Percentiles rank a stretch among this genome's conserved stretches.
phyloP scores from a whole-genome alignment of 1,140 invertebrate species.

The Tetragonula clypearis region DNA sequence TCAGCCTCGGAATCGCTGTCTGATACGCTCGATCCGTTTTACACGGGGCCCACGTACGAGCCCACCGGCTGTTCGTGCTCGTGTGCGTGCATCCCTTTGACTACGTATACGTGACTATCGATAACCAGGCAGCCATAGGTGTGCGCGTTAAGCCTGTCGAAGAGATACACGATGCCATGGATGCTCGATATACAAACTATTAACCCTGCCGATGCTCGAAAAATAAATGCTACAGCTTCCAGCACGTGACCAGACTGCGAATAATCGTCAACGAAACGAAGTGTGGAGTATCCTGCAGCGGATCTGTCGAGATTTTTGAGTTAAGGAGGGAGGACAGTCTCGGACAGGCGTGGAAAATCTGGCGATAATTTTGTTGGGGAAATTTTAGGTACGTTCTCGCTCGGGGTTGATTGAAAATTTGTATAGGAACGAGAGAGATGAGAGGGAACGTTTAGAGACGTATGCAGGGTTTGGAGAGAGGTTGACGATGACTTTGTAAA shows the following conservation, averaged over 20 bases:
- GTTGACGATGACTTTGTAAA: too few species aligned
- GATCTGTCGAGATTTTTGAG: not conserved
- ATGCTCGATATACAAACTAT: slow-evolving; percentile 73
- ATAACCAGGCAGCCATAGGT: slow-evolving; percentile 23
- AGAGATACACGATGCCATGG: slow-evolving; percentile 55
- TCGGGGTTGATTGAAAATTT: too few species aligned
- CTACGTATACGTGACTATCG: slow-evolving; percentile 50
- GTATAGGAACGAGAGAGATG: too few species aligned
- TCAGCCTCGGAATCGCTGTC: slow-evolving; percentile 75
- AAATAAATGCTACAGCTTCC: slow-evolving; percentile 47
- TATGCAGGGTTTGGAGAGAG: too few species aligned
- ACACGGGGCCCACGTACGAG: slow-evolving; percentile 33
- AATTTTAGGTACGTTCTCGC: too few species aligned
- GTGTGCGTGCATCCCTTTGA: slow-evolving; percentile 48
- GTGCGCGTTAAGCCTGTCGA: slow-evolving; percentile 44
- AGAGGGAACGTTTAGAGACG: too few species aligned
- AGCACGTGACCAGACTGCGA: slow-evolving; percentile 56
- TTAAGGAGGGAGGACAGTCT: too few species aligned
- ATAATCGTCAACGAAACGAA: slow-evolving; percentile 18
- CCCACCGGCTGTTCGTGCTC: not conserved
- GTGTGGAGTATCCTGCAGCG: not conserved
- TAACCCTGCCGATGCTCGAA: slow-evolving; percentile 64
- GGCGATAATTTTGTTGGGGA: too few species aligned
- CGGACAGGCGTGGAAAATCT: too few species aligned
- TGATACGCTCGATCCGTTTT: slow-evolving; percentile 56